phyloP scores from a whole-genome alignment of 2,113 vertebrate genomes.

The Alaudala cheleensis region DNA sequence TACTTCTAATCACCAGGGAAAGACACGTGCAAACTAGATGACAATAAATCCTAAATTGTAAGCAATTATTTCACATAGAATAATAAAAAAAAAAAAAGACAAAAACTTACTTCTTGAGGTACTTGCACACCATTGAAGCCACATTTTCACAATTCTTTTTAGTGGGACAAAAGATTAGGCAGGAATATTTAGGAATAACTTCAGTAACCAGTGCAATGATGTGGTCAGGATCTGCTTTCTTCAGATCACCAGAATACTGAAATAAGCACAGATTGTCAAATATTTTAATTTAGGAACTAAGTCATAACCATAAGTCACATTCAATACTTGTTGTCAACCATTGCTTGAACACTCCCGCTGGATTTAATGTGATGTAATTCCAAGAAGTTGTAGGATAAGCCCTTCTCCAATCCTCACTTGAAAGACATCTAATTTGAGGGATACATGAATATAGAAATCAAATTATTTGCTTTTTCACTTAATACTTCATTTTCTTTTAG shows the following conservation, averaged over 20 bases:
- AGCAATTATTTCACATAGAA: background rate
- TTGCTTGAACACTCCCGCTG: background rate
- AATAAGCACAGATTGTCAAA: background rate
- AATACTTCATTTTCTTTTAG: background rate
- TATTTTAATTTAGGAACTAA: background rate
- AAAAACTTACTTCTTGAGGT: conserved; percentile 85
- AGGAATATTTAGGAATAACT: conserved; percentile 91
- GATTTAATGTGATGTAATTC: background rate
- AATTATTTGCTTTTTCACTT: background rate
- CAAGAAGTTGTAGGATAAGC: background rate
- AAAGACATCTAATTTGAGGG: background rate
- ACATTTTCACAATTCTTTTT: conserved; percentile 99
- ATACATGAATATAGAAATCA: background rate
- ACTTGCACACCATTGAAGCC: conserved; percentile 92
- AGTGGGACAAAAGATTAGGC: conserved; percentile 93
- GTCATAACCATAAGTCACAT: background rate
- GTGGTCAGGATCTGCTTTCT: conserved; percentile 91
- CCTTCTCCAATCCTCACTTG: background rate
- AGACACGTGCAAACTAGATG: background rate
- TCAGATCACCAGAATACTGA: conserved; percentile 85
- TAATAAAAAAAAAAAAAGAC: background rate
- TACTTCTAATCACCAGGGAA: background rate
- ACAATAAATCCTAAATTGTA: background rate
- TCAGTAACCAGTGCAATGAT: conserved; percentile 92
- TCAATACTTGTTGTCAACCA: background rate